Conservation (phyloP, 2,888 invertebrate genomes). For the Idaea straminata region DNA sequence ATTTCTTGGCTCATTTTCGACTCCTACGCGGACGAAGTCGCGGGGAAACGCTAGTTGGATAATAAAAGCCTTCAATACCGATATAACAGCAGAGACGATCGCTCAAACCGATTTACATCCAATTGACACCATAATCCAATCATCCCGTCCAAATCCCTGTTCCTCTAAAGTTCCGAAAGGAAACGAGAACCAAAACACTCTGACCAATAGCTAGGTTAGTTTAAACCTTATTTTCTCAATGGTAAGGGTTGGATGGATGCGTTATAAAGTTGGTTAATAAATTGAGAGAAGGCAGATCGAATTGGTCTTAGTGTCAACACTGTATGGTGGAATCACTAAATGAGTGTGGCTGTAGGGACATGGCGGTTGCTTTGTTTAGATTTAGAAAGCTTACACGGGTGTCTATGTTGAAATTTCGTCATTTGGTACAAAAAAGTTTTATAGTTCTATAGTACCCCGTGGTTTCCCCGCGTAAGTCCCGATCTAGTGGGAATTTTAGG, state of each 20-base stretch:
- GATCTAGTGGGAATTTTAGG: too few relatives aligned
- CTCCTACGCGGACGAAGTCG: too few relatives aligned
- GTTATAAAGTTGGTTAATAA: slow-evolving; percentile 38
- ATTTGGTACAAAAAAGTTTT: too few relatives aligned
- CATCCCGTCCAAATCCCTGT: slow-evolving; percentile 41
- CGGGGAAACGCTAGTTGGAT: too few relatives aligned
- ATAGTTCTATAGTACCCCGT: too few relatives aligned
- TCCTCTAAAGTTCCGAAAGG: slow-evolving; percentile 59
- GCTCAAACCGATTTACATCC: slow-evolving; percentile 29
- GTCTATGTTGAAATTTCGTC: slow-evolving; percentile 22
- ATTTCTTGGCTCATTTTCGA: too few relatives aligned
- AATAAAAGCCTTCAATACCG: background rate
- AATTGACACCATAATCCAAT: slow-evolving; percentile 38
- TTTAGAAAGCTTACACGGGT: slow-evolving; percentile 56
- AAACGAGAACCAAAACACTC: slow-evolving; percentile 26
- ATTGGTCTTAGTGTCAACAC: slow-evolving; percentile 76
- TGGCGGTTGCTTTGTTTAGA: slow-evolving; percentile 52
- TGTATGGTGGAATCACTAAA: slow-evolving; percentile 59
- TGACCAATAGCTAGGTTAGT: slow-evolving; percentile 16
- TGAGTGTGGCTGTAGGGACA: slow-evolving; percentile 38
- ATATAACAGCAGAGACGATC: slow-evolving; percentile 21
- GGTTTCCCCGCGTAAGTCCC: too few relatives aligned
- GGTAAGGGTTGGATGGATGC: slow-evolving; percentile 23
- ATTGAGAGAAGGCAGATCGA: slow-evolving; percentile 64
- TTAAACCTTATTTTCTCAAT: slow-evolving; percentile 30